Base-by-base conservation (phyloP, 2,888 invertebrate species). In the Temnothorax rugatulus region DNA sequence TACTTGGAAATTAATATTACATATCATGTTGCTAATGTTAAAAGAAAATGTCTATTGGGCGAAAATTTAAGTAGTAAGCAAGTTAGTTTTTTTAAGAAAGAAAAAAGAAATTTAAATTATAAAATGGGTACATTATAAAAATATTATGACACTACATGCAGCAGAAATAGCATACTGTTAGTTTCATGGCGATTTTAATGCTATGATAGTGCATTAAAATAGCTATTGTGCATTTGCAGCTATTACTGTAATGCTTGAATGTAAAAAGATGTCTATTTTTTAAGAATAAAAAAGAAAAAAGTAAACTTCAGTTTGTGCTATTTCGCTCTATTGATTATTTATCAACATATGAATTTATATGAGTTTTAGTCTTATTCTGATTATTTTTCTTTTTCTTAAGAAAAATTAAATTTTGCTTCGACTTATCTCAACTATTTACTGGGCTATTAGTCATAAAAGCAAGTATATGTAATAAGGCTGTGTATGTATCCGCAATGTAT, bases 151-250 rank as follows among this genome's bases (percentile, higher is more conserved):
- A n/a, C n/a, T 69, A 52, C 34, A 21, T n/a, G 25, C 2, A 2
- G 3, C 13, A 13, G 4, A 61, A 75, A 34, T 47, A n/a, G 7
- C 15, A 44, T 21, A 47, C 2, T 47, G 5, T 4, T 38, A 25
- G 13, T 47, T 75, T 75, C 21, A 38, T 38, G 11, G 7, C 1
- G 8, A 52, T 63, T 76, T 76, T 52, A 76, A 76, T 63, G 50
- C 8, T 34, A 21, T n/a, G 15, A 34, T 29, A 73, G 9, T 38
- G 3, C 63, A 29, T 29, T 29, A 29, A 29, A 29, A 29, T 29
- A 63, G 5, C 9, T 54, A 34, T 4, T n/a, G 50, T 15, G 21
- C 18, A 63, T 63, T 52, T 63, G 7, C 7, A 64, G 41, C 11
- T 54, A 34, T 2, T 15, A 41, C 4, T 25, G 29, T 63, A 34